phyloP scores from a whole-genome alignment of 2,888 invertebrate species.

The Latheticus oryzae region DNA sequence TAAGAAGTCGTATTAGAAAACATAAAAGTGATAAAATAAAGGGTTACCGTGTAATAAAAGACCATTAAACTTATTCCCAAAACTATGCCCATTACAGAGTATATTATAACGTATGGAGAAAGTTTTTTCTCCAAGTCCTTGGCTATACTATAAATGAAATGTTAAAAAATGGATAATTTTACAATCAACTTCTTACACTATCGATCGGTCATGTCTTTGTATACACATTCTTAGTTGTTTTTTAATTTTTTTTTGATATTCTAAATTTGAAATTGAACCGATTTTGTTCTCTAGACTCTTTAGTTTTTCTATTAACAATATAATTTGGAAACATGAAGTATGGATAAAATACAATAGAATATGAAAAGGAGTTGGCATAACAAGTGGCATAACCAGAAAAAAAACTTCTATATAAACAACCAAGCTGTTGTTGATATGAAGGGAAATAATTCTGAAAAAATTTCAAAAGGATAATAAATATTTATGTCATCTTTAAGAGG shows the following conservation, averaged over 20 bases:
- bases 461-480: background rate
- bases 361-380: background rate
- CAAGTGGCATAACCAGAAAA: background rate
- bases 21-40: background rate
- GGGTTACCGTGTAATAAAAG: too few relatives aligned
- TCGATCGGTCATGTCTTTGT: too few relatives aligned
- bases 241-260: constrained; percentile 4
- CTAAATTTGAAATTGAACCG: background rate
- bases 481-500: background rate
- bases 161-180: too few relatives aligned
- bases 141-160: too few relatives aligned
- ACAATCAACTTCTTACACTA: too few relatives aligned
- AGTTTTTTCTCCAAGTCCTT: too few relatives aligned
- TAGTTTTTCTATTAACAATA: background rate
- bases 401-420: background rate
- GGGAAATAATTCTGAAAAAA: background rate
- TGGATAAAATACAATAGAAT: background rate
- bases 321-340: background rate
- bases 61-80: background rate
- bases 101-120: background rate
- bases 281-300: background rate
- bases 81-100: background rate
- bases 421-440: background rate
- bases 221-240: background rate
- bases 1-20: background rate